Percentiles rank a stretch among this genome's conserved stretches.
These are phyloP conservation scores for Trinorchestia longiramus DNA, from an alignment of 1,140 invertebrate genomes.

Conservation along the genomic window DNA sequence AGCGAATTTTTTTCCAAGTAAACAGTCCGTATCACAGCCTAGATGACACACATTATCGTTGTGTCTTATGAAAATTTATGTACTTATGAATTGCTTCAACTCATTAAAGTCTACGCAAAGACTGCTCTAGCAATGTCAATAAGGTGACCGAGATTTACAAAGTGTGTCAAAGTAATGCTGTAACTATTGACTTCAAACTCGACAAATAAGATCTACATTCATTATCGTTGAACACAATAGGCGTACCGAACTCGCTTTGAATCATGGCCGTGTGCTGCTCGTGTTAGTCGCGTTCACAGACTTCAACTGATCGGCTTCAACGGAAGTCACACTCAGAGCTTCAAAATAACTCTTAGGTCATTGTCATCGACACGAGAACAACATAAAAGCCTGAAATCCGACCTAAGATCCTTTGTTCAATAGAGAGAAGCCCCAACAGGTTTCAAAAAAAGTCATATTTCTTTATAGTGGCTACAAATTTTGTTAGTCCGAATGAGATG, in stretches of 20 bases:
- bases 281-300: neutral
- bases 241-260: neutral
- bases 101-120: no score
- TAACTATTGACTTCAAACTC: neutral
- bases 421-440: neutral
- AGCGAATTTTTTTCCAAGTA: no score
- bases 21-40: no score
- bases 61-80: no score
- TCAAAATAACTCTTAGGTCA: neutral
- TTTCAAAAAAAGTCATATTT: neutral
- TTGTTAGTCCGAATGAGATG: neutral
- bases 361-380: neutral
- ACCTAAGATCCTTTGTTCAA: neutral
- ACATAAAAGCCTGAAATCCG: neutral
- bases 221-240: neutral
- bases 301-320: slow-evolving; percentile 2
- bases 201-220: neutral
- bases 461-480: neutral
- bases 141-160: no score
- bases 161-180: no score
- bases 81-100: no score
- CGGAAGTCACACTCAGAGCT: neutral
- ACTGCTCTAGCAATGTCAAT: no score
- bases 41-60: no score
- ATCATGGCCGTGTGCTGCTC: neutral